Evolutionary conservation across 1,140 invertebrate species (phyloP).

Genomic region (Papilio dardanus): DNA sequence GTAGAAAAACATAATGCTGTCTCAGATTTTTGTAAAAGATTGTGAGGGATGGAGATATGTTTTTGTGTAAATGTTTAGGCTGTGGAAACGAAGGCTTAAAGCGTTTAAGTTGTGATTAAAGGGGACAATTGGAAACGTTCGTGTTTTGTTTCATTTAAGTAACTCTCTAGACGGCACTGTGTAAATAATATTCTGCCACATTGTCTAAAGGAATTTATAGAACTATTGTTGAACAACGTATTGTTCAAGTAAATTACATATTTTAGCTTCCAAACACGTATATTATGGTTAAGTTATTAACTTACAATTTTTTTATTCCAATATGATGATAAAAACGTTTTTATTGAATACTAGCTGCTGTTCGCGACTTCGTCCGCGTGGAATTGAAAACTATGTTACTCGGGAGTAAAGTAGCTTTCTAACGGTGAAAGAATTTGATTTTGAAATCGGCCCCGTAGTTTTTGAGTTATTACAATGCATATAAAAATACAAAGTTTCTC

Average conservation of each 20-base stretch:
- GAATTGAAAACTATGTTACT: no score
- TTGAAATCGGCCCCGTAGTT: no score
- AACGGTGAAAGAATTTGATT: no score
- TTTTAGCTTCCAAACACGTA: neutral
- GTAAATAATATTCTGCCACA: constrained; percentile 1
- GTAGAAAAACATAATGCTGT: neutral
- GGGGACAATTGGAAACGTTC: constrained; percentile 11
- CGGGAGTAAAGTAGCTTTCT: no score
- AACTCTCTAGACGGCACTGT: constrained; percentile 8
- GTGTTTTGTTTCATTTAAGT: constrained; percentile 23
- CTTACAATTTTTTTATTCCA: no score
- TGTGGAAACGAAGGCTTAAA: neutral
- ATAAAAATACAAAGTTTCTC: no score
- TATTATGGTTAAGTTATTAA: neutral
- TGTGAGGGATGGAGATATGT: neutral
- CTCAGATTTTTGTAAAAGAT: neutral
- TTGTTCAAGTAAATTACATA: neutral
- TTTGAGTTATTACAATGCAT: no score
- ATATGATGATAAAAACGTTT: no score
- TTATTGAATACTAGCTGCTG: no score
- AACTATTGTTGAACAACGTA: neutral
- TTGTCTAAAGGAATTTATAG: constrained; percentile 9
- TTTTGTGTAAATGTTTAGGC: neutral
- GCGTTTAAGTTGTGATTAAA: constrained; percentile 20
- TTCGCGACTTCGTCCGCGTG: no score